phyloP scores from a whole-genome alignment of 2,113 vertebrate species.

The Corythoichthys haematopterus region DNA sequence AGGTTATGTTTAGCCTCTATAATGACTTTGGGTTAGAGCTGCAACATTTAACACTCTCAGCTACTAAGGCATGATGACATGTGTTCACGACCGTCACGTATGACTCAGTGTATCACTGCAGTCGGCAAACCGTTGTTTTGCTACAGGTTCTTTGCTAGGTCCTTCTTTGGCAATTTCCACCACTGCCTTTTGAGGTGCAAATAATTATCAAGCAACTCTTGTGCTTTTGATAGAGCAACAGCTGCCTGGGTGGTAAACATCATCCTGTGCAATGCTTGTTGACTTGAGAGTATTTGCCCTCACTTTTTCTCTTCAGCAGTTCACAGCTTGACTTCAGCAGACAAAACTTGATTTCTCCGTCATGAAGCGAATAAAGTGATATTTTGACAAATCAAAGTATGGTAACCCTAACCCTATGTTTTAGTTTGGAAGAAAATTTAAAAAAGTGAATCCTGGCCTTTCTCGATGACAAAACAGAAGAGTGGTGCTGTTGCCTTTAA shows the following conservation, averaged over 20 bases:
- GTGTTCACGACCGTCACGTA: conserved; percentile 29
- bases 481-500: too few species aligned
- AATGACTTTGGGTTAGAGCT: conserved; percentile 9
- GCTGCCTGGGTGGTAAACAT: conserved; percentile 8
- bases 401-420: neutral
- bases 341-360: neutral
- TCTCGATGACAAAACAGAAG: neutral
- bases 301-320: neutral
- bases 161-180: conserved; percentile 14
- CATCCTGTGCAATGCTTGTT: neutral
- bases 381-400: neutral
- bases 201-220: conserved; percentile 13
- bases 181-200: conserved; percentile 11
- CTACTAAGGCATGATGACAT: conserved; percentile 29
- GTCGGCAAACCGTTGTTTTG: conserved; percentile 27
- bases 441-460: neutral
- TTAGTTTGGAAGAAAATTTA: neutral
- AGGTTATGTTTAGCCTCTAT: too few species aligned
- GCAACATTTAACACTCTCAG: conserved; percentile 16
- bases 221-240: conserved; percentile 4
- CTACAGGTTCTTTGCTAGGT: neutral
- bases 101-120: conserved; percentile 34
- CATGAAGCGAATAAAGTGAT: neutral
- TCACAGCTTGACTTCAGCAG: neutral
- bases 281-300: neutral